phyloP scores from a whole-genome alignment of 2,888 invertebrate genomes.

The Anarsia innoxiella region DNA sequence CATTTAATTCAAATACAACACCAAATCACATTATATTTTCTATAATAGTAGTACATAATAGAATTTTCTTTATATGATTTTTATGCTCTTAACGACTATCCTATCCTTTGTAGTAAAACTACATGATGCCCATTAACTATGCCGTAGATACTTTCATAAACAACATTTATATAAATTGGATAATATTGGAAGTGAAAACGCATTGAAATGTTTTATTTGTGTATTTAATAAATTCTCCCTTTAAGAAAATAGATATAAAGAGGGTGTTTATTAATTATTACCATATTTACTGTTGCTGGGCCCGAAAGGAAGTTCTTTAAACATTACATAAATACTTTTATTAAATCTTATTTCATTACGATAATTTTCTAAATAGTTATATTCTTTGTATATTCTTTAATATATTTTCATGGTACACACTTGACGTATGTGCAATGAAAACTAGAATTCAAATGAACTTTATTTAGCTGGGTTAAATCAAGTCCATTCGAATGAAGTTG shows the following conservation, averaged over 20 bases:
- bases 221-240: constrained; percentile 42
- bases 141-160: constrained; percentile 6
- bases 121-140: constrained; percentile 27
- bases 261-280: constrained; percentile 32
- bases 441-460: constrained; percentile 47
- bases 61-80: constrained; percentile 58
- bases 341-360: constrained; percentile 41
- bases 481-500: constrained; percentile 56
- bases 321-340: constrained; percentile 36
- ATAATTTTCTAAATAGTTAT: constrained; percentile 50
- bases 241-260: constrained; percentile 56
- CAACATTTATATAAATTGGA: constrained; percentile 22
- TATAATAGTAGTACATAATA: constrained; percentile 68
- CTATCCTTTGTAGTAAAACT: constrained; percentile 43
- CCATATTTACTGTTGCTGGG: constrained; percentile 40
- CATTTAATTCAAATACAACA: constrained; percentile 75
- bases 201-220: constrained; percentile 32
- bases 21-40: constrained; percentile 75
- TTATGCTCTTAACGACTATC: constrained; percentile 46
- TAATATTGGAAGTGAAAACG: constrained; percentile 42
- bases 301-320: constrained; percentile 47
- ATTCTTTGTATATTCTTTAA: constrained; percentile 42
- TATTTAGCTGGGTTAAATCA: constrained; percentile 65
- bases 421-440: constrained; percentile 21
- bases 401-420: constrained; percentile 29